These are phyloP conservation scores for Trissolcus japonicus DNA, from an alignment of 2,888 invertebrate genomes.

Conservation along the genomic window DNA sequence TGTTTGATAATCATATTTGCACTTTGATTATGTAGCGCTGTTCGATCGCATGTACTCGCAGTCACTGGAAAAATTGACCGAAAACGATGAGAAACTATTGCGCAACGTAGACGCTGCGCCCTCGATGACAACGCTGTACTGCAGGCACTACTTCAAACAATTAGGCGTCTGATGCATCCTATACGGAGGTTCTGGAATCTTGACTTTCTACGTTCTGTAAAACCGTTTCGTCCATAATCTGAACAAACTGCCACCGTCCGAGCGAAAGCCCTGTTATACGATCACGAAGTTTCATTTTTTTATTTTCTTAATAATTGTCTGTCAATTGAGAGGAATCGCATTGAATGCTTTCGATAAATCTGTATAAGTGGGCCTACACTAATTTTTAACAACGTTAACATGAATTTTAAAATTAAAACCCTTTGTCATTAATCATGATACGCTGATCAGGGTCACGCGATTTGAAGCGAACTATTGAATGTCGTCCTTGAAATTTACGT, in stretches of 20 bases:
- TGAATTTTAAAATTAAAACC: conserved; percentile 1
- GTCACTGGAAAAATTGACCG: conserved; percentile 86
- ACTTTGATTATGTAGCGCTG: conserved; percentile 78
- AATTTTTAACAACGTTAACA: conserved; percentile 4
- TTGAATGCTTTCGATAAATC: conserved; percentile 11
- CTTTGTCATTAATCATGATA: conserved; percentile 13
- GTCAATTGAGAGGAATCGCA: not conserved
- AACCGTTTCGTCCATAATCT: conserved; percentile 41
- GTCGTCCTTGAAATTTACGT: conserved; percentile 49
- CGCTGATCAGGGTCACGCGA: conserved; percentile 6
- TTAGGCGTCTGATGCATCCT: conserved; percentile 75
- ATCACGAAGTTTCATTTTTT: not conserved
- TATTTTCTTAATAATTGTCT: not conserved
- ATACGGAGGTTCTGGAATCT: conserved; percentile 37
- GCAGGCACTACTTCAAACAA: conserved; percentile 90
- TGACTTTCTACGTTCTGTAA: conserved; percentile 43
- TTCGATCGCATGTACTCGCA: conserved; percentile 93
- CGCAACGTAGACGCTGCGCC: conserved; percentile 89
- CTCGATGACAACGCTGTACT: conserved; percentile 86
- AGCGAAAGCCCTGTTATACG: conserved; percentile 15
- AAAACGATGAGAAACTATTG: conserved; percentile 82
- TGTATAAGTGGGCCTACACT: conserved; percentile 14
- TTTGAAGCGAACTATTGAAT: conserved; percentile 22
- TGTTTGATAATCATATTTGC: too few species aligned
- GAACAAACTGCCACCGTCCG: conserved; percentile 48